A percentile compares a stretch with the other conserved stretches of the same genome.
phyloP scores from a whole-genome alignment of 1,140 invertebrate species.

The Hermetia illucens region DNA sequence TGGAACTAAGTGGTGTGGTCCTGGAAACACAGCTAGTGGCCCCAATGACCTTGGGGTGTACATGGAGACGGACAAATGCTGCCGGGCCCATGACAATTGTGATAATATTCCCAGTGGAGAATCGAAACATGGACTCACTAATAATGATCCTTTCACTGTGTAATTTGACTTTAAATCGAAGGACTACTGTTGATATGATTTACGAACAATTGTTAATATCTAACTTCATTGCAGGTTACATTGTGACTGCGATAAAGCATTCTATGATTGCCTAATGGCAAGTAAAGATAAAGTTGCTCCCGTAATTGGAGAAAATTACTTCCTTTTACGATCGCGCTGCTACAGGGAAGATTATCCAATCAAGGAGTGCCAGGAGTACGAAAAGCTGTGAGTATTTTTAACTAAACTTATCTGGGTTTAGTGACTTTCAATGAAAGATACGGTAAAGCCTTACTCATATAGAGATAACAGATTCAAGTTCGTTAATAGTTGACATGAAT shows the following conservation, averaged over 20 bases:
- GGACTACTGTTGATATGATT: background rate
- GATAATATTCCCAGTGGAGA: conserved; percentile 39
- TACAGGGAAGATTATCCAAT: conserved; percentile 49
- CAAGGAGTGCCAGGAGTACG: conserved; percentile 35
- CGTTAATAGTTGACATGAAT: conserved; percentile 36
- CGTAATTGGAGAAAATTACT: conserved; percentile 50
- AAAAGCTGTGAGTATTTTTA: conserved; percentile 40
- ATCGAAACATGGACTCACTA: conserved; percentile 42
- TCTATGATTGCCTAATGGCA: conserved; percentile 45
- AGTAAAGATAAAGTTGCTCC: conserved; percentile 33
- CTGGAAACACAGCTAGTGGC: conserved; percentile 46
- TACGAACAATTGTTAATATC: conserved; percentile 9
- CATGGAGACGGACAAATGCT: conserved; percentile 52
- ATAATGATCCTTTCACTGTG: conserved; percentile 38
- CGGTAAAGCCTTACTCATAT: too few species aligned
- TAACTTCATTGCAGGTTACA: conserved; percentile 34
- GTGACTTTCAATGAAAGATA: background rate
- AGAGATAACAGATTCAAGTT: conserved; percentile 27
- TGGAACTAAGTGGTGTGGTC: conserved; percentile 48
- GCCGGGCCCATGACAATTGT: conserved; percentile 56
- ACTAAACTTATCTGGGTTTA: too few species aligned
- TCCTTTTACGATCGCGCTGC: conserved; percentile 49
- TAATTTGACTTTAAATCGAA: conserved; percentile 37
- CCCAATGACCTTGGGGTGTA: conserved; percentile 49
- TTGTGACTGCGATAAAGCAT: conserved; percentile 53